A percentile compares a stretch with the other conserved stretches of the same genome.
Conservation (phyloP, 2,797 vertebrate genomes). For the Morus bassanus region DNA sequence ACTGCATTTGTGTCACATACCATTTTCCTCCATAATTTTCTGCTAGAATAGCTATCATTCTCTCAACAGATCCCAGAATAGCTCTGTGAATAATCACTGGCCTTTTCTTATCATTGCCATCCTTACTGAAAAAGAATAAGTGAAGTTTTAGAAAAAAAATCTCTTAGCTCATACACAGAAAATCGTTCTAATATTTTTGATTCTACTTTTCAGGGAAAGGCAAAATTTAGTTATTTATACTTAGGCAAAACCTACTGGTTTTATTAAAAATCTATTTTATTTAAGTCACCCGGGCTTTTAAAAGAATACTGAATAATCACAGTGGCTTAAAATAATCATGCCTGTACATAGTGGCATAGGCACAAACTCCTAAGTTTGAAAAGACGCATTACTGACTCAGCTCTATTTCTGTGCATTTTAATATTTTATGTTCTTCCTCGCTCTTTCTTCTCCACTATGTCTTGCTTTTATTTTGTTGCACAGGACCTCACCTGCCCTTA, state of each 20-base stretch:
- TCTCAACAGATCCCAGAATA: conserved; percentile 92
- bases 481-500: neutral
- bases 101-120: conserved; percentile 84
- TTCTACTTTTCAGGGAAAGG: neutral
- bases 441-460: neutral
- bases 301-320: neutral
- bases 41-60: conserved; percentile 94
- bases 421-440: neutral
- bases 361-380: neutral
- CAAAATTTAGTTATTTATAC: neutral
- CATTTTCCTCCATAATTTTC: conserved; percentile 96
- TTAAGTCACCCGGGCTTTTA: neutral
- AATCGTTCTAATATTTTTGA: neutral
- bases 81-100: conserved; percentile 98
- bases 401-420: neutral
- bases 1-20: conserved; percentile 68
- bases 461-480: neutral
- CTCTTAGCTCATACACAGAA: neutral
- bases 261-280: neutral
- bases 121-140: conserved; percentile 67
- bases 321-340: neutral
- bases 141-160: neutral
- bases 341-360: neutral
- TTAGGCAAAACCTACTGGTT: neutral
- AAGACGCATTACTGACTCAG: neutral